phyloP scores from a whole-genome alignment of 1,140 invertebrate genomes.

The Aleiodes sp. region DNA sequence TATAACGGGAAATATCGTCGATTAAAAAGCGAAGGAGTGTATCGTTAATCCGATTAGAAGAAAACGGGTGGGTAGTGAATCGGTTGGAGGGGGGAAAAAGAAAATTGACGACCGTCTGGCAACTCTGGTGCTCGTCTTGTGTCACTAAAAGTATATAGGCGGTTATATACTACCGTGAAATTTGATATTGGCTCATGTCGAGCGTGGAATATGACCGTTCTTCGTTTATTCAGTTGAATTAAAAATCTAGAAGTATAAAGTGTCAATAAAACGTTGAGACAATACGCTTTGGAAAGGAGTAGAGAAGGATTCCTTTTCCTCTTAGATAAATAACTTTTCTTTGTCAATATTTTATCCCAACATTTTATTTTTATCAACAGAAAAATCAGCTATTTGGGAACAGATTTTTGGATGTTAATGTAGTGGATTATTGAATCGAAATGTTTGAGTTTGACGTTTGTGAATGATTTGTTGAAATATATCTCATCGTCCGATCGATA shows the following conservation, averaged over 20 bases:
- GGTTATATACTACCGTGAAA: slow-evolving; percentile 1
- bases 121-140: slow-evolving; percentile 1
- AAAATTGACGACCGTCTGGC: slow-evolving; percentile 19
- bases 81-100: background rate
- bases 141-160: background rate
- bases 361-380: too few species aligned
- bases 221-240: background rate
- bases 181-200: slow-evolving; percentile 7
- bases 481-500: too few species aligned
- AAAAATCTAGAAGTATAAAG: background rate
- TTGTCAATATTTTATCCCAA: too few species aligned
- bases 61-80: background rate
- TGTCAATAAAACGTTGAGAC: too few species aligned
- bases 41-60: slow-evolving; percentile 19
- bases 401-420: too few species aligned
- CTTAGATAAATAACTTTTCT: too few species aligned
- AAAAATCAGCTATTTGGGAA: too few species aligned
- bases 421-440: too few species aligned
- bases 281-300: too few species aligned
- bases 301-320: too few species aligned
- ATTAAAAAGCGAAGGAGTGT: background rate
- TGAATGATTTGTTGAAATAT: too few species aligned
- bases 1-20: background rate
- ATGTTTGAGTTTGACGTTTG: too few species aligned
- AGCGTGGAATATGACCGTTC: background rate